Percentiles rank a stretch among this genome's conserved stretches.
Evolutionary conservation across 1,140 invertebrate genomes (phyloP).

Genomic region (Hetaerina americana): DNA sequence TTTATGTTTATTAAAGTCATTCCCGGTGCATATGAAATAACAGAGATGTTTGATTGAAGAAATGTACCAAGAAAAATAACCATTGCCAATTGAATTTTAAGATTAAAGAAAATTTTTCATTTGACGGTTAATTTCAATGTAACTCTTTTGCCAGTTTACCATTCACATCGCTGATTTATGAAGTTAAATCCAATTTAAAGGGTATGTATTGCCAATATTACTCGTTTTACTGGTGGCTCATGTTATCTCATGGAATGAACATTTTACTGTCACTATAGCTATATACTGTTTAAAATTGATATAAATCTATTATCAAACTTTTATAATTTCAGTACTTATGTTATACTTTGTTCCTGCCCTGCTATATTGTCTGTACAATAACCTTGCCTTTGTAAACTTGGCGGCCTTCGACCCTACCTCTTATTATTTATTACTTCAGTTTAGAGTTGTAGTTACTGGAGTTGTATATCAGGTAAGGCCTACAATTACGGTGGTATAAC

Average conservation of each 20-base stretch:
- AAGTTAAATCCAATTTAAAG: constrained; percentile 22
- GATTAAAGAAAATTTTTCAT: constrained; percentile 9
- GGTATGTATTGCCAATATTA: constrained; percentile 15
- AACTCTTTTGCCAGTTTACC: constrained; percentile 2
- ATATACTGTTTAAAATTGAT: constrained; percentile 1
- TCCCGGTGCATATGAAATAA: background rate
- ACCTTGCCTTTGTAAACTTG: constrained; percentile 83
- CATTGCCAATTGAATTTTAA: background rate
- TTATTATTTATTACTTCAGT: constrained; percentile 84
- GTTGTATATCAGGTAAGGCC: constrained; percentile 74
- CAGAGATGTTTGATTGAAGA: background rate
- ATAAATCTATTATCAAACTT: constrained; percentile 11
- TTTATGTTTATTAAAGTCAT: background rate
- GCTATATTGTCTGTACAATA: constrained; percentile 91
- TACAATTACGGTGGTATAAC: background rate
- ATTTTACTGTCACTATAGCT: background rate
- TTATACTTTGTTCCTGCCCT: constrained; percentile 83
- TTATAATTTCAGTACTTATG: constrained; percentile 45
- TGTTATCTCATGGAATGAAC: constrained; percentile 12
- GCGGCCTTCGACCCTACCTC: constrained; percentile 86
- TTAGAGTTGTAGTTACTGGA: constrained; percentile 84
- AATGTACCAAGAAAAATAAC: background rate
- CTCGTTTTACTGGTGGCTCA: background rate
- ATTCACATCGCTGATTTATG: constrained; percentile 15
- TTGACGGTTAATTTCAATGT: constrained; percentile 2